Evolutionary conservation across 2,797 vertebrate species (phyloP).

Genomic region (Fratercula arctica): DNA sequence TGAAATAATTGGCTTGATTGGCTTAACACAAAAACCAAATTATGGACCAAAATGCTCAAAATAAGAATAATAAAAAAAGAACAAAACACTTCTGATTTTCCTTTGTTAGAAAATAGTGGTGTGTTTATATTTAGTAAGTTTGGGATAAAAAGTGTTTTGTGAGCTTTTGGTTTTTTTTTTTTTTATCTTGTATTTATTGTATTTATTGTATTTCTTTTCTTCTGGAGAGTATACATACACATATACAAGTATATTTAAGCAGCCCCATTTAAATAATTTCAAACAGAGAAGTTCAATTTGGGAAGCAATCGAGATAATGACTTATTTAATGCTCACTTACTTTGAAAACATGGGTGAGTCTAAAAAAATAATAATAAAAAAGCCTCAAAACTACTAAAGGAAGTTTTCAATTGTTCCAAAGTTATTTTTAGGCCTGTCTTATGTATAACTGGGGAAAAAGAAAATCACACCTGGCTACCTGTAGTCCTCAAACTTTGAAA

Average conservation of each 20-base stretch:
- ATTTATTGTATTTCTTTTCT: neutral
- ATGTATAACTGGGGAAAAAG: neutral
- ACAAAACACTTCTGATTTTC: fast-evolving
- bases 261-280: neutral
- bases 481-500: neutral
- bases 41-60: neutral
- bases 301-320: neutral
- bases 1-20: neutral
- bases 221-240: neutral
- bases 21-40: neutral
- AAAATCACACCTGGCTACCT: neutral
- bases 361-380: neutral
- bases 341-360: neutral
- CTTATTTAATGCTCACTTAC: neutral
- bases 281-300: neutral
- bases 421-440: neutral
- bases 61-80: neutral
- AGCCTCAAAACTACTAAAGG: neutral
- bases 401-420: neutral
- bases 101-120: neutral
- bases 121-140: neutral
- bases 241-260: neutral
- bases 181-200: neutral
- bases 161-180: neutral
- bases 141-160: neutral